Evolutionary conservation across 1,140 invertebrate genomes (phyloP).

Genomic region (Leptoteleia sp.): DNA sequence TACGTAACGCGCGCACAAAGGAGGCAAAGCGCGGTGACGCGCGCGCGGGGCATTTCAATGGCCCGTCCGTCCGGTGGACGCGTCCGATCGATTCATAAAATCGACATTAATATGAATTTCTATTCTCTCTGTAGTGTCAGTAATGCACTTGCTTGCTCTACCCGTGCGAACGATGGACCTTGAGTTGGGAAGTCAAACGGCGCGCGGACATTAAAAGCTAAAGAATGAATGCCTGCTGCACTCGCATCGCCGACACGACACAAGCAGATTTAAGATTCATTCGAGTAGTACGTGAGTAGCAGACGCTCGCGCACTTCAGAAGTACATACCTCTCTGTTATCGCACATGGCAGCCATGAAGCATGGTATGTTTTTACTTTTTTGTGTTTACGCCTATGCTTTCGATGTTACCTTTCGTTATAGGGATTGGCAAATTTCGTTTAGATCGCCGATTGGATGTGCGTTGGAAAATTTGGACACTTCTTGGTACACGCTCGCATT

Average conservation of each 20-base stretch:
- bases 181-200: constrained; percentile 76
- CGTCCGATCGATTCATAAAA: constrained; percentile 45
- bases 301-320: constrained; percentile 74
- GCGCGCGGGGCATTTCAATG: constrained; percentile 17
- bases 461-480: not conserved
- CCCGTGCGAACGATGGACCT: constrained; percentile 77
- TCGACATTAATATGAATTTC: constrained; percentile 69
- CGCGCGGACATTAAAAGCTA: constrained; percentile 76
- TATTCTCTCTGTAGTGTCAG: constrained; percentile 76
- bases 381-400: constrained; percentile 57
- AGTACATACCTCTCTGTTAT: constrained; percentile 76
- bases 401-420: constrained; percentile 33
- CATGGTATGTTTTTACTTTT: constrained; percentile 81
- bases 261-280: constrained; percentile 78
- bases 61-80: not conserved
- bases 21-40: not conserved
- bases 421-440: constrained; percentile 28
- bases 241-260: constrained; percentile 75
- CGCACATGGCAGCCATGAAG: constrained; percentile 82
- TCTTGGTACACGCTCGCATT: not conserved
- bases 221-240: constrained; percentile 80
- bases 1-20: constrained; percentile 30
- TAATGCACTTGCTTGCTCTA: constrained; percentile 78
- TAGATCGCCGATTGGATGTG: not conserved
- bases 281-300: constrained; percentile 78